phyloP scores from a whole-genome alignment of 1,140 invertebrate genomes.

The Lucilia sericata region DNA sequence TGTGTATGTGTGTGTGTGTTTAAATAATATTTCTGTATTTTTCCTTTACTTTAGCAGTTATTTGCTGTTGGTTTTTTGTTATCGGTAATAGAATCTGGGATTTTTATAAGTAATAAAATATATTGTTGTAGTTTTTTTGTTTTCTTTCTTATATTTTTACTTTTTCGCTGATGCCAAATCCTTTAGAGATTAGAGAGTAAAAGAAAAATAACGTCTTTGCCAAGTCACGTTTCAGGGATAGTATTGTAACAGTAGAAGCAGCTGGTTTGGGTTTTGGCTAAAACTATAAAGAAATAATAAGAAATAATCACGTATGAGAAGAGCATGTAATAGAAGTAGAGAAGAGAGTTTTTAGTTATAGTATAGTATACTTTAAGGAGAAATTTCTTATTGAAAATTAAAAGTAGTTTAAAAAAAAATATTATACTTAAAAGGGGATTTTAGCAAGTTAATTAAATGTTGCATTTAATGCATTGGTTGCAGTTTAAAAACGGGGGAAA shows the following conservation, averaged over 20 bases:
- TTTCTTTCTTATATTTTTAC: background rate
- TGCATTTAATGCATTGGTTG: no score
- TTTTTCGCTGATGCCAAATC: background rate
- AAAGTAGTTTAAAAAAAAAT: no score
- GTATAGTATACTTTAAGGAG: no score
- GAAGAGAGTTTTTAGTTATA: no score
- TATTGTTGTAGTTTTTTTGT: background rate
- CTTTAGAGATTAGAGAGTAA: background rate
- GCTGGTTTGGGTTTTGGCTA: background rate
- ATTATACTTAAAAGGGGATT: no score
- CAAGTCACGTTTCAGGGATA: constrained; percentile 27
- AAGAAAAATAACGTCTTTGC: constrained; percentile 16
- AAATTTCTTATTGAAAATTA: no score
- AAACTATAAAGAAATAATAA: constrained; percentile 3
- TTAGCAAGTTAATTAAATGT: no score
- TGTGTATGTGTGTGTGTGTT: background rate
- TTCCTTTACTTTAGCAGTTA: background rate
- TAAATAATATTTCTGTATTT: background rate
- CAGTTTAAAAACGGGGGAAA: no score
- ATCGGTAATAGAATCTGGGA: background rate
- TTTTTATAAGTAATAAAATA: background rate
- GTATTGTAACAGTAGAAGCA: background rate
- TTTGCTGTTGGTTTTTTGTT: background rate
- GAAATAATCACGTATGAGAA: constrained; percentile 2
- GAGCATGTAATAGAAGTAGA: background rate